phyloP scores from a whole-genome alignment of 1,140 invertebrate genomes.

The Drosophila murphyi region DNA sequence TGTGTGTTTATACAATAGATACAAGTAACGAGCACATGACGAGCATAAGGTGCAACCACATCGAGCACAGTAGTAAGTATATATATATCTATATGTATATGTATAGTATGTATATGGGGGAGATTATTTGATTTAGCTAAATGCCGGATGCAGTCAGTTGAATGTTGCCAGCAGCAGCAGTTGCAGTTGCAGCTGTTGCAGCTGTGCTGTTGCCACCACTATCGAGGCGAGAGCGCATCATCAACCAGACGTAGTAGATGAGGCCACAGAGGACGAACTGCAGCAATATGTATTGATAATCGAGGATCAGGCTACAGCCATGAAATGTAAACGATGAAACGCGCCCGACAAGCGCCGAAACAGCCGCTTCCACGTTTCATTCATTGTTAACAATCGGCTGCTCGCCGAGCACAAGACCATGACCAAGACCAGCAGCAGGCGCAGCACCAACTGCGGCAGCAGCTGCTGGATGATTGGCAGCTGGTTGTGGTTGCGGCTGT shows the following conservation, averaged over 20 bases:
- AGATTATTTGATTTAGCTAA: constrained; percentile 72
- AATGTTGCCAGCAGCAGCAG: not conserved
- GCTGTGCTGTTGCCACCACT: constrained; percentile 6
- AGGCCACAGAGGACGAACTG: constrained; percentile 71
- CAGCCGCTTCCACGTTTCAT: constrained; percentile 83
- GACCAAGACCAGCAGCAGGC: constrained; percentile 16
- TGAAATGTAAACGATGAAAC: constrained; percentile 73
- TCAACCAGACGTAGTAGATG: constrained; percentile 69
- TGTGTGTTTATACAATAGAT: constrained; percentile 15
- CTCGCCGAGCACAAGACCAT: not conserved
- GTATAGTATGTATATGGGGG: constrained; percentile 39
- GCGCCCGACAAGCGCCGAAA: constrained; percentile 82
- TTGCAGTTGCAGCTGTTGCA: not conserved
- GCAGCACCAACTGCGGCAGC: constrained; percentile 15
- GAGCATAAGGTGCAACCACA: constrained; percentile 41
- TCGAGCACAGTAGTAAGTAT: constrained; percentile 41
- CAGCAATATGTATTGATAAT: constrained; percentile 76
- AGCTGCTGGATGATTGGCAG: constrained; percentile 6
- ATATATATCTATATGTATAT: not conserved
- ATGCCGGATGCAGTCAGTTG: constrained; percentile 65
- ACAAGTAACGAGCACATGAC: constrained; percentile 13
- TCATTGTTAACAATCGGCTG: constrained; percentile 56
- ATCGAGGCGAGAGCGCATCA: constrained; percentile 47
- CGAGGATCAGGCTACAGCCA: constrained; percentile 69
- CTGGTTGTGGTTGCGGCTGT: not conserved